Conservation (phyloP, 2,113 vertebrate species). For the Acinonyx jubatus region DNA sequence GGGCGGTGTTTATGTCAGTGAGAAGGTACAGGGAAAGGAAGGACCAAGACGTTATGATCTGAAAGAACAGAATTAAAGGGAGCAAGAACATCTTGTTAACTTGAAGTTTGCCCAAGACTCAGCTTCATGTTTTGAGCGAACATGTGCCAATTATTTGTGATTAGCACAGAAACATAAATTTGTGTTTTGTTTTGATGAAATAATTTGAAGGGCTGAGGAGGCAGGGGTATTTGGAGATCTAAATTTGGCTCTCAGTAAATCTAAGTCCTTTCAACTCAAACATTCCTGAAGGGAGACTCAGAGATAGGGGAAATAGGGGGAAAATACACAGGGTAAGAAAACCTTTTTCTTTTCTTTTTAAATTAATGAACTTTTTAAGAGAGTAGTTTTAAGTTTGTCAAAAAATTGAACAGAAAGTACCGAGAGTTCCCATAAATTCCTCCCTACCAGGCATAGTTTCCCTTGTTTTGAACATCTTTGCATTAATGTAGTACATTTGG, state of each 20-base stretch:
- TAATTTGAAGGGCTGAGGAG: neutral
- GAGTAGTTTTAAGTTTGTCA: neutral
- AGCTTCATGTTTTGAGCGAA: neutral
- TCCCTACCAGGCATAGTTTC: neutral
- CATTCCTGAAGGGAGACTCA: neutral
- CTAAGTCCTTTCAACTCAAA: constrained; percentile 34
- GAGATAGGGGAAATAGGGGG: neutral
- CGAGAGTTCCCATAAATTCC: neutral
- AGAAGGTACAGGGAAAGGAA: neutral
- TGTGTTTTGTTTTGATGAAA: neutral
- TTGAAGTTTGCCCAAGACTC: neutral
- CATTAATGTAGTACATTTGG: neutral
- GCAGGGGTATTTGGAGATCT: neutral
- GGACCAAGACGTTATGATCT: neutral
- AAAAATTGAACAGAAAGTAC: neutral
- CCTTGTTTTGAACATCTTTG: neutral
- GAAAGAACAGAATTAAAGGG: neutral
- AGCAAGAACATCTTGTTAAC: neutral
- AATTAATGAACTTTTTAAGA: neutral
- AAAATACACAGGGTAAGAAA: neutral
- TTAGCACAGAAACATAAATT: neutral
- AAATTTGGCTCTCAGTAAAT: constrained; percentile 37
- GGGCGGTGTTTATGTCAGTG: neutral
- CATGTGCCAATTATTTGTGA: neutral
- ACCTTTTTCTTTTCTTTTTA: neutral